Evolutionary conservation across 2,797 vertebrate genomes (phyloP).

Genomic region (Florisuga fusca): DNA sequence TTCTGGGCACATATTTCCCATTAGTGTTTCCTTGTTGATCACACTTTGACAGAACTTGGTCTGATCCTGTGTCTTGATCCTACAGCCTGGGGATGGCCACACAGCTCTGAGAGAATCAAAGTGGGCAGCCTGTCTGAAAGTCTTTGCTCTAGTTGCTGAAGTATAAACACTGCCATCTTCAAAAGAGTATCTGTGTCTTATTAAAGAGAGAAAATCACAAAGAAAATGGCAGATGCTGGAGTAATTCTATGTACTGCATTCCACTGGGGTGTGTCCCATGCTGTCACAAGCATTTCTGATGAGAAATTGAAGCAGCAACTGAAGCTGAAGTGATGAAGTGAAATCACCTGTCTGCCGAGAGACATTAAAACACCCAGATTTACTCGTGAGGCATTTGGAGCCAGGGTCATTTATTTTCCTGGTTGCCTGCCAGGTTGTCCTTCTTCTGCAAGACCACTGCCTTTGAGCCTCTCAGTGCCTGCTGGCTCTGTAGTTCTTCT

Average conservation of each 20-base stretch:
- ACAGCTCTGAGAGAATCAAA: neutral
- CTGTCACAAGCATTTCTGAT: neutral
- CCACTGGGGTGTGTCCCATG: neutral
- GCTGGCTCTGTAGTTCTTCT: neutral
- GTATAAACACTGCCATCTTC: neutral
- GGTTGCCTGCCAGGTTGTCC: neutral
- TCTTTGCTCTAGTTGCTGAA: neutral
- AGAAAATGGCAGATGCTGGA: neutral
- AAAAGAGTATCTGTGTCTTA: neutral
- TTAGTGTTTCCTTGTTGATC: neutral
- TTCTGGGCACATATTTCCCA: neutral
- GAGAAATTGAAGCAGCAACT: constrained; percentile 4
- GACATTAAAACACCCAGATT: neutral
- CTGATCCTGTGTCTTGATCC: neutral
- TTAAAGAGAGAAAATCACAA: neutral
- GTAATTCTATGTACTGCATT: neutral
- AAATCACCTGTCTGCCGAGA: neutral
- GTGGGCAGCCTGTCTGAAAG: neutral
- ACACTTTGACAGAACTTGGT: neutral
- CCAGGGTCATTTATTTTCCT: neutral
- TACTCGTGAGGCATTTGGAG: neutral
- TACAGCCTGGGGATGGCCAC: neutral
- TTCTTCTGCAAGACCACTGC: neutral
- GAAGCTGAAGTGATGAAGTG: constrained; percentile 24
- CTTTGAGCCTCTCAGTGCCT: neutral